Evolutionary conservation across 2,113 vertebrate species (phyloP).

Genomic region (Embiotoca jacksoni): DNA sequence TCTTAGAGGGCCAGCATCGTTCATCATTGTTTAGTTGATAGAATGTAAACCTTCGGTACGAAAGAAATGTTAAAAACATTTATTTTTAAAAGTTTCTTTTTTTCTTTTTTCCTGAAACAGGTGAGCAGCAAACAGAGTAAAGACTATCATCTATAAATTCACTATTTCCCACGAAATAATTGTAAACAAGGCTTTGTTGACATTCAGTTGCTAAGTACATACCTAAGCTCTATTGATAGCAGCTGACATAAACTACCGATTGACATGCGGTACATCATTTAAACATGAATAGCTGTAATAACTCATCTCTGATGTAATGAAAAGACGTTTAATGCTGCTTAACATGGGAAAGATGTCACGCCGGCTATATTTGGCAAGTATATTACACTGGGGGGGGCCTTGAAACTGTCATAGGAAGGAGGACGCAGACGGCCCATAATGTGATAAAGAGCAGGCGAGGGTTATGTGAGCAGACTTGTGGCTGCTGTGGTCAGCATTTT

Average conservation of each 20-base stretch:
- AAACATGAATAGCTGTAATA: slow-evolving; percentile 50
- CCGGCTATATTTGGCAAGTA: slow-evolving; percentile 45
- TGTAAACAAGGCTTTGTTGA: slow-evolving; percentile 10
- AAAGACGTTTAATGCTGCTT: slow-evolving; percentile 26
- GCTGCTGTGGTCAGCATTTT: slow-evolving; percentile 41
- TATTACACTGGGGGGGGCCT: slow-evolving; percentile 41
- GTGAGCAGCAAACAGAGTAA: background rate
- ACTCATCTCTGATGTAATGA: slow-evolving; percentile 30
- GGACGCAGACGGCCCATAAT: slow-evolving; percentile 28
- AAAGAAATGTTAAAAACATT: background rate
- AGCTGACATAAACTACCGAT: slow-evolving; percentile 43
- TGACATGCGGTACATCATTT: slow-evolving; percentile 55
- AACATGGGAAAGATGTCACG: slow-evolving; percentile 55
- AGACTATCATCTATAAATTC: background rate
- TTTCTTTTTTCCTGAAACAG: background rate
- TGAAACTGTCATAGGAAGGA: slow-evolving; percentile 63
- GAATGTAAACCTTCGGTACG: background rate
- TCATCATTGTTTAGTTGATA: background rate
- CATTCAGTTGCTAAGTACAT: slow-evolving; percentile 13
- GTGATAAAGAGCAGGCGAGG: slow-evolving; percentile 48
- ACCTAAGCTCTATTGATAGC: slow-evolving; percentile 7
- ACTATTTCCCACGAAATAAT: slow-evolving; percentile 52
- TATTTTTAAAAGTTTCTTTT: background rate
- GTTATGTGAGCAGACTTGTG: slow-evolving; percentile 15
- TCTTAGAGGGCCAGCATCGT: background rate